Evolutionary conservation across 1,140 invertebrate species (phyloP).

Genomic region (Paracyclopina nana): DNA sequence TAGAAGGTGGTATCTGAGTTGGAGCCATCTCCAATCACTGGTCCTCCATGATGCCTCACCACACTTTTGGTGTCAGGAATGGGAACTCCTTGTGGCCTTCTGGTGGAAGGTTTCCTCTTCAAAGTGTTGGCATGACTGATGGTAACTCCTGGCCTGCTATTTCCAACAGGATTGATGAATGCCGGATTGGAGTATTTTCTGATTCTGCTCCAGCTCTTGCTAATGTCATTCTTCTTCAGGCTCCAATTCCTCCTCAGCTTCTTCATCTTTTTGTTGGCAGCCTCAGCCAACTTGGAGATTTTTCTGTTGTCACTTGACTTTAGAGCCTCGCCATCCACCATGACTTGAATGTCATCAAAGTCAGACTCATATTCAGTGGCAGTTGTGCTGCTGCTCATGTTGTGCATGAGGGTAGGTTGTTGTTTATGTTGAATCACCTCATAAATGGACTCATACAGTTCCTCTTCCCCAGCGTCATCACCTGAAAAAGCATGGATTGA

Average conservation of each 20-base stretch:
- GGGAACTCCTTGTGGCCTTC: neutral
- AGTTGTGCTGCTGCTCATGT: too few species aligned
- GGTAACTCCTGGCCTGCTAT: neutral
- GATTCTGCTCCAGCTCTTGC: neutral
- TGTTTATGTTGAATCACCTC: neutral
- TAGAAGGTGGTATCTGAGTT: neutral
- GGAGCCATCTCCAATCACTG: neutral
- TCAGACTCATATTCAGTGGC: neutral
- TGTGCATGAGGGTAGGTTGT: too few species aligned
- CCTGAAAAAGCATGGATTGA: too few species aligned
- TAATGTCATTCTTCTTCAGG: constrained; percentile 4
- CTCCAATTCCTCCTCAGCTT: neutral
- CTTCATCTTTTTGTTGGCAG: neutral
- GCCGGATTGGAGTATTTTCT: neutral
- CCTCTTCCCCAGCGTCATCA: too few species aligned
- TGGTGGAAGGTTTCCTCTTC: too few species aligned
- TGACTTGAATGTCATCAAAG: neutral
- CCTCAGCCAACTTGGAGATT: constrained; percentile 2
- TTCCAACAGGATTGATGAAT: neutral
- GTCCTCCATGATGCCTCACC: neutral
- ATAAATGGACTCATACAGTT: constrained; percentile 8
- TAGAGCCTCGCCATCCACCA: neutral
- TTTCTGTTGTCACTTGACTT: neutral
- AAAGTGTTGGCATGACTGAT: too few species aligned
- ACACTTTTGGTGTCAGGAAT: neutral